Evolutionary conservation across 2,888 invertebrate genomes (phyloP), one percentile per base, ranked within the genome.

Genomic region (Plebejus argus): DNA sequence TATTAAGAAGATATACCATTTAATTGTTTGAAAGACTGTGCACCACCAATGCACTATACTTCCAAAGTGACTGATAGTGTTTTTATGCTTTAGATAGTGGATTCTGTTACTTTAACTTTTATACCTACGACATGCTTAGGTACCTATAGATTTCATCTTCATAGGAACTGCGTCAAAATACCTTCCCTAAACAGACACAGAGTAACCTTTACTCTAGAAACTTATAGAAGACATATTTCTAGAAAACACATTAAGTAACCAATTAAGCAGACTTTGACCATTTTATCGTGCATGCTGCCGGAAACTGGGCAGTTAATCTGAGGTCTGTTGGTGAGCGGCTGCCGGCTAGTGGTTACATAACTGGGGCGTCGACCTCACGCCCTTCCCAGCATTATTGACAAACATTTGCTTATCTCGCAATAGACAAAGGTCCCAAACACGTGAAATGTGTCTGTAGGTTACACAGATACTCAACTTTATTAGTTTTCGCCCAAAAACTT

Each of bases 291-390:
- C 70, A 35, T 33, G 39, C 72, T n/a, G 15, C 28, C 49, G 74
- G 74, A 74, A 74, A 53, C 74, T 28, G 23, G 28, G 15, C 23
- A 15, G 20, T 23, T 74, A 74, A 74, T 74, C 23, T 74, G 45
- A 45, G 45, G 49, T 28, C 49, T 74, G 7, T 49, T 53, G 49
- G 49, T 53, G 49, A 20, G 45, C 74, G 74, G 49, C 45, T 45
- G 45, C 45, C 10, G 45, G 45, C 15, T 23, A 18, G 53, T 33
- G 20, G 74, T 74, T 74, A 74, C 74, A 74, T 74, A 74, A 74
- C 53, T 53, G 23, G 74, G 74, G 23, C 74, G 18, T 23, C 49
- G 49, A 74, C 74, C 74, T 28, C 72, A 33, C 28, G 49, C 49
- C 49, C 74, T 49, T 49, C 49, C 15, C 15, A 66, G 15, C 15